These are phyloP conservation scores for Apoderus coryli DNA, from an alignment of 2,888 invertebrate genomes.

Conservation along the genomic window DNA sequence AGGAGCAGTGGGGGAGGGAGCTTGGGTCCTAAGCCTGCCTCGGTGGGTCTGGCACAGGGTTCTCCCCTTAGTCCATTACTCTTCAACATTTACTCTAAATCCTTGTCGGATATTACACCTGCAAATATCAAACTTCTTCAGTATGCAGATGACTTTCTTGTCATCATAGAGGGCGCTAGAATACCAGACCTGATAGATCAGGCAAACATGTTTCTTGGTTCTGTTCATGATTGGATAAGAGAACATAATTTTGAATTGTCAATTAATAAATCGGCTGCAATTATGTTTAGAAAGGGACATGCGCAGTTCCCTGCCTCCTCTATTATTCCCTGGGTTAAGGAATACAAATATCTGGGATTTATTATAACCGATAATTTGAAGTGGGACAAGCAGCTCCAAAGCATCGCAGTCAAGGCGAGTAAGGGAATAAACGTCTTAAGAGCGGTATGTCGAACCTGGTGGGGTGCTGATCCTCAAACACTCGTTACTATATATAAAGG, in stretches of 20 bases:
- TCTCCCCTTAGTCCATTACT: slow-evolving; percentile 7
- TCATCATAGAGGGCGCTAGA: neutral
- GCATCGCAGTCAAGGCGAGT: slow-evolving; percentile 6
- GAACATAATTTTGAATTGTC: slow-evolving; percentile 8
- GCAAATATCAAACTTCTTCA: neutral
- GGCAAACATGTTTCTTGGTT: slow-evolving; percentile 7
- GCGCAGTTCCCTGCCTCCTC: too few relatives aligned
- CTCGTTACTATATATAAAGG: too few relatives aligned
- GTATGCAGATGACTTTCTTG: slow-evolving; percentile 8
- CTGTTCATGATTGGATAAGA: slow-evolving; percentile 7
- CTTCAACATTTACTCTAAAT: slow-evolving; percentile 4
- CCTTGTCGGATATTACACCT: neutral
- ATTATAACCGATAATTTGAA: slow-evolving; percentile 8
- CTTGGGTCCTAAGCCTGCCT: slow-evolving; percentile 1
- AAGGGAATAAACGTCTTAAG: slow-evolving; percentile 12
- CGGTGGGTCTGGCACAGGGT: slow-evolving; percentile 6
- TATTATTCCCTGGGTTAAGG: slow-evolving; percentile 1
- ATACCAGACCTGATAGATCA: neutral
- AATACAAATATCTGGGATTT: slow-evolving; percentile 12
- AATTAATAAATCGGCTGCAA: slow-evolving; percentile 9
- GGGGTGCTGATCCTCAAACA: too few relatives aligned
- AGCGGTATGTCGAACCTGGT: too few relatives aligned
- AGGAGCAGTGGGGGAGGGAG: neutral
- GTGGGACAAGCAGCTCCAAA: slow-evolving; percentile 11
- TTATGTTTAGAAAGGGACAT: slow-evolving; percentile 10